Evolutionary conservation across 2,113 vertebrate genomes (phyloP).

Genomic region (Centropus bengalensis): DNA sequence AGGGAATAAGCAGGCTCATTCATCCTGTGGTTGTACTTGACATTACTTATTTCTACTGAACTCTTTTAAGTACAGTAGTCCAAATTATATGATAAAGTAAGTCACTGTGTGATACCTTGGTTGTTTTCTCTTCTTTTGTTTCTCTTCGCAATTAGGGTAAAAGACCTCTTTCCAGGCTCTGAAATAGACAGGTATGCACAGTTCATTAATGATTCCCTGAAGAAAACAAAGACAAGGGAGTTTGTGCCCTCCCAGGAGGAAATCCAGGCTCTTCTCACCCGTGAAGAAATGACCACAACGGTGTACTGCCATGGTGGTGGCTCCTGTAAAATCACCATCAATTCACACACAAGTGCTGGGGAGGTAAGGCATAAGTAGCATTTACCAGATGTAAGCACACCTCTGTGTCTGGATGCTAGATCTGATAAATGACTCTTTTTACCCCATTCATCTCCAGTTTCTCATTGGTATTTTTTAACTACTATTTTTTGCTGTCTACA

Average conservation of each 20-base stretch:
- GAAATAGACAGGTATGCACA: constrained; percentile 88
- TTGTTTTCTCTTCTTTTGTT: not conserved
- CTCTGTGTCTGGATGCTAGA: not conserved
- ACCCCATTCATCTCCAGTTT: not conserved
- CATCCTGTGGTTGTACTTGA: not conserved
- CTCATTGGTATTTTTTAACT: not conserved
- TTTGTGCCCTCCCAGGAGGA: constrained; percentile 93
- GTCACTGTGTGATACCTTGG: not conserved
- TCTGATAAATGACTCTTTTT: not conserved
- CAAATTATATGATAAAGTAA: not conserved
- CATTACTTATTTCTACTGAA: not conserved
- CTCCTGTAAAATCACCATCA: constrained; percentile 94
- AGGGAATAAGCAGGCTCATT: not conserved
- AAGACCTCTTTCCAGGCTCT: constrained; percentile 83
- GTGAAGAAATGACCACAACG: constrained; percentile 91
- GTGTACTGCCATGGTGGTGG: constrained; percentile 94
- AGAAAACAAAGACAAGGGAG: constrained; percentile 90
- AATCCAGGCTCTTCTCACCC: constrained; percentile 87
- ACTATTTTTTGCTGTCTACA: not conserved
- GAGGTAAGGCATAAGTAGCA: constrained; percentile 76
- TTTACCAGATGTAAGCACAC: not conserved
- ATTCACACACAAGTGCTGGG: constrained; percentile 92
- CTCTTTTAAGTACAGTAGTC: not conserved
- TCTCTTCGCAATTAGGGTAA: constrained; percentile 76
- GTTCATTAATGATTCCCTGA: constrained; percentile 89